A percentile compares a stretch with the other conserved stretches of the same genome.
phyloP scores from a whole-genome alignment of 2,113 vertebrate species.

The Protobothrops flavoviridis region DNA sequence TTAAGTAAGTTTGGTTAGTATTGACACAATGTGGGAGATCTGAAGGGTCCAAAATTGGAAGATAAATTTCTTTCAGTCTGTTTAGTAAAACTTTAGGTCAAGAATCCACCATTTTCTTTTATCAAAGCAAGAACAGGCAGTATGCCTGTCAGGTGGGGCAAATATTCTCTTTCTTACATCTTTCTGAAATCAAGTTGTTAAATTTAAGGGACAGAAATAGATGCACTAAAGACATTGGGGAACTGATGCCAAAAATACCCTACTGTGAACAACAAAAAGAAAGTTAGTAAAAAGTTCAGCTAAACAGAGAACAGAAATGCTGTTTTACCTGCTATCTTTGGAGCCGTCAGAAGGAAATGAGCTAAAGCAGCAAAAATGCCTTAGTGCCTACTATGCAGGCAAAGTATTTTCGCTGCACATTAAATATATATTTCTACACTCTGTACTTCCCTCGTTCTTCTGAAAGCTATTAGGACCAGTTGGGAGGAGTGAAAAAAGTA shows the following conservation, averaged over 20 bases:
- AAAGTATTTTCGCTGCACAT: neutral
- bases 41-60: neutral
- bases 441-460: neutral
- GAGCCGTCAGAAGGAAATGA: neutral
- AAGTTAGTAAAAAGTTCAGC: neutral
- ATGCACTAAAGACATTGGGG: neutral
- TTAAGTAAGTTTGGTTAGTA: neutral
- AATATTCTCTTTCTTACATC: neutral
- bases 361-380: neutral
- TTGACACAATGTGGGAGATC: neutral
- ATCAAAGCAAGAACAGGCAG: neutral
- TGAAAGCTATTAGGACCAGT: conserved; percentile 34
- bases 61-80: neutral
- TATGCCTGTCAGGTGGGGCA: neutral
- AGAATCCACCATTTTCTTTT: neutral
- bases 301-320: neutral
- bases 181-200: neutral
- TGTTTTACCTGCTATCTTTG: neutral
- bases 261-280: neutral
- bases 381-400: neutral
- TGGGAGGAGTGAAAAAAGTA: neutral
- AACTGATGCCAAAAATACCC: neutral
- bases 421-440: neutral
- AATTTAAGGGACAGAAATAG: neutral
- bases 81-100: neutral